Conservation (phyloP, 1,140 invertebrate species). For the Meloidogyne hapla region DNA sequence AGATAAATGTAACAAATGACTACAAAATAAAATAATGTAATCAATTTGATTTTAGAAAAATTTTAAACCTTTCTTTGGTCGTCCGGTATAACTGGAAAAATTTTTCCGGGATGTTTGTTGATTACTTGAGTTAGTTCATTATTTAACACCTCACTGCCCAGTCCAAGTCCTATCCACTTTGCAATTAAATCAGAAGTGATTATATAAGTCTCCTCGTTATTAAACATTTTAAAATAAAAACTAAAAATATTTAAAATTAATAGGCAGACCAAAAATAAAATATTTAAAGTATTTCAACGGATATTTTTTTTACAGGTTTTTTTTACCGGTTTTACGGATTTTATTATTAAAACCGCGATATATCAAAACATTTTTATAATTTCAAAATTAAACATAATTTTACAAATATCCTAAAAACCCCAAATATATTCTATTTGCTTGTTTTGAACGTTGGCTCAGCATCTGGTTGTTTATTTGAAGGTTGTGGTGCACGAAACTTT, state of each 20-base stretch:
- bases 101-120: background rate
- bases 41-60: too few relatives aligned
- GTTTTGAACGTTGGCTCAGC: slow-evolving; percentile 41
- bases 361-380: slow-evolving; percentile 2
- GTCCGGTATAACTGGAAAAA: background rate
- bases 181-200: background rate
- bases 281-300: too few relatives aligned
- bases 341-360: too few relatives aligned
- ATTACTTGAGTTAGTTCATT: background rate
- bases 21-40: background rate
- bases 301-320: too few relatives aligned
- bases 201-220: background rate
- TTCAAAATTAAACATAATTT: slow-evolving; percentile 4
- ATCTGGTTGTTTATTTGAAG: slow-evolving; percentile 51
- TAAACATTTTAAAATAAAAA: background rate
- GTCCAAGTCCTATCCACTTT: background rate
- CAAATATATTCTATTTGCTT: slow-evolving; percentile 4
- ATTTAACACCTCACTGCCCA: background rate
- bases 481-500: slow-evolving; percentile 44
- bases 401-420: background rate
- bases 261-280: too few relatives aligned
- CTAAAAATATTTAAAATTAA: background rate
- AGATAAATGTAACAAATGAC: background rate
- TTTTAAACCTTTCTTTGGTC: background rate
- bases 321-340: too few relatives aligned